Conservation (phyloP, 2,113 vertebrate genomes). For the Prinia subflava region DNA sequence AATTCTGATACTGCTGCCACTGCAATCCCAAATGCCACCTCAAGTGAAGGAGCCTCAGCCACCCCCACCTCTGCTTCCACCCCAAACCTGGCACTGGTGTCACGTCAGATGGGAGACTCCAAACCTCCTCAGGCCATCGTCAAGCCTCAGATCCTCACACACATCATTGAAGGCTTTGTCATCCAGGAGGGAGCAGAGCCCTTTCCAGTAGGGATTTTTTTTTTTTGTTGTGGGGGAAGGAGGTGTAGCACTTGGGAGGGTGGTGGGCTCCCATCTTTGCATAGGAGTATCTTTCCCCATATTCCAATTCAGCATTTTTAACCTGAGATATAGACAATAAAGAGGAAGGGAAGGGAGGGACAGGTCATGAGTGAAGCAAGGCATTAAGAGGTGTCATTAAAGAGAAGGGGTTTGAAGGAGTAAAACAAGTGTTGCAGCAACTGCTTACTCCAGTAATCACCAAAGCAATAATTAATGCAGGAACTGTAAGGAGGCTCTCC, state of each 20-base stretch:
- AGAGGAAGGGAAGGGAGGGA: background rate
- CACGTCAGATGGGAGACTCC: constrained; percentile 79
- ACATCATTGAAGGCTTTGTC: constrained; percentile 97
- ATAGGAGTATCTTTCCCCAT: background rate
- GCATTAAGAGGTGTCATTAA: background rate
- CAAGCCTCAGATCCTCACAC: constrained; percentile 97
- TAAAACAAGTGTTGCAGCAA: background rate
- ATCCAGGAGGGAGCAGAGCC: constrained; percentile 98
- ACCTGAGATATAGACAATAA: background rate
- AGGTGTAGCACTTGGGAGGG: background rate
- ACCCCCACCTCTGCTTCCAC: constrained; percentile 43
- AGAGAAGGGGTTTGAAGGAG: background rate
- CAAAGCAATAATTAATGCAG: background rate
- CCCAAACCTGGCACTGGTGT: constrained; percentile 72
- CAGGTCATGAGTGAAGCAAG: background rate
- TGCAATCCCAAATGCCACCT: constrained; percentile 27
- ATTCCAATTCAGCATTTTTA: background rate
- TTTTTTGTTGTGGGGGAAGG: background rate
- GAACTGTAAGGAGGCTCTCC: background rate
- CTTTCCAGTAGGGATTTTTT: constrained; percentile 85
- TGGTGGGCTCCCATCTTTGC: background rate
- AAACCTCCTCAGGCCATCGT: constrained; percentile 95
- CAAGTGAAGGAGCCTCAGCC: constrained; percentile 46
- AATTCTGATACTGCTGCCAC: constrained; percentile 63
- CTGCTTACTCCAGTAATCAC: background rate